Percentiles rank a stretch among this genome's conserved stretches.
These are phyloP conservation scores for Lytechinus pictus DNA, from an alignment of 35 echinoderm and acorn worm genomes.

Conservation along the genomic window DNA sequence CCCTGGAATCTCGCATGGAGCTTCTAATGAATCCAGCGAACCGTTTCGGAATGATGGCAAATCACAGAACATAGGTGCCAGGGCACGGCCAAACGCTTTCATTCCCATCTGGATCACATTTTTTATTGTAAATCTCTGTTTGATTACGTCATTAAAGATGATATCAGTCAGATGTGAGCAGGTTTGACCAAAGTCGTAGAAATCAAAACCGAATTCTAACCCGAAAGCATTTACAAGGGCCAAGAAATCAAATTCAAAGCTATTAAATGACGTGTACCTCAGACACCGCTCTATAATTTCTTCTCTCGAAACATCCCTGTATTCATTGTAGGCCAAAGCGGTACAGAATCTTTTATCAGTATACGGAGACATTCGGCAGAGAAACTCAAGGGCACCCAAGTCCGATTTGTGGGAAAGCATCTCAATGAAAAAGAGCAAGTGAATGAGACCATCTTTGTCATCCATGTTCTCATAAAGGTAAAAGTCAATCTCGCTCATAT, in stretches of 20 bases:
- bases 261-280: not conserved
- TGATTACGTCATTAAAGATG: not conserved
- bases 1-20: not conserved
- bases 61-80: constrained; percentile 13
- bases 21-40: not conserved
- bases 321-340: not conserved
- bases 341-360: not conserved
- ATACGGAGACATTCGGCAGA: not conserved
- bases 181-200: not conserved
- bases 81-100: not conserved
- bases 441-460: not conserved
- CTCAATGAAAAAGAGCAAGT: not conserved
- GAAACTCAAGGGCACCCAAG: not conserved
- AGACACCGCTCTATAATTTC: not conserved
- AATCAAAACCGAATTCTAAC: not conserved
- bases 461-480: not conserved
- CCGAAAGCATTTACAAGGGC: not conserved
- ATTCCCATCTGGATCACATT: not conserved
- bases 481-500: not conserved
- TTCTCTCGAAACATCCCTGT: not conserved
- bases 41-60: not conserved
- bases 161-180: constrained; percentile 46
- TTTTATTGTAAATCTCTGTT: not conserved
- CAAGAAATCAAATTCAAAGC: not conserved
- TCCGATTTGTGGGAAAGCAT: not conserved